These are phyloP conservation scores for Rhabdomys dilectus DNA, from an alignment of 2,113 vertebrate species.

Conservation along the genomic window DNA sequence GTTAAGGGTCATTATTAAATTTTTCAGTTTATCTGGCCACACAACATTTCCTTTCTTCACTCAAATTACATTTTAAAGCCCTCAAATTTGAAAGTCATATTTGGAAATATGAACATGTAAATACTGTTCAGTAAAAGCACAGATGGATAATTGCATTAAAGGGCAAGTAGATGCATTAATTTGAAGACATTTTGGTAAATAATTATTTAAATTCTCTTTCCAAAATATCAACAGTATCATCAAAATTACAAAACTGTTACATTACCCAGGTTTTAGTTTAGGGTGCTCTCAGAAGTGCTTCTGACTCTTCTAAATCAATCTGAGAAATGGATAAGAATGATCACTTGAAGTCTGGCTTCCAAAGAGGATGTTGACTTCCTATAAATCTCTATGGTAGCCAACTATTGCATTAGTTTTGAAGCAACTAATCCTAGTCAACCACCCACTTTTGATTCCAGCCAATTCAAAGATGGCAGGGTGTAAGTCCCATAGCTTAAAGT, in stretches of 20 bases:
- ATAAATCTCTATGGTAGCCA: not conserved
- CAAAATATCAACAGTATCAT: not conserved
- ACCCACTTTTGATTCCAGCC: not conserved
- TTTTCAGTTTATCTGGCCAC: not conserved
- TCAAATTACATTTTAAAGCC: not conserved
- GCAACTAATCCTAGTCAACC: not conserved
- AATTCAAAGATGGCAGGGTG: not conserved
- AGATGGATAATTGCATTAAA: not conserved
- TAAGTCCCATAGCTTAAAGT: not conserved
- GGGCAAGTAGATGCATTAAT: not conserved
- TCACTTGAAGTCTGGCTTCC: not conserved
- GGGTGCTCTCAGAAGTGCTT: not conserved
- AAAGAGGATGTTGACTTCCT: not conserved
- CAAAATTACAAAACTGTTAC: not conserved
- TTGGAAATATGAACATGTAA: not conserved
- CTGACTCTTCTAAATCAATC: not conserved
- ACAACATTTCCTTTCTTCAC: not conserved
- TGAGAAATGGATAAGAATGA: not conserved
- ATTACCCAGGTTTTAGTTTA: not conserved
- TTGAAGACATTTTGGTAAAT: not conserved
- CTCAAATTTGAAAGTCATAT: not conserved
- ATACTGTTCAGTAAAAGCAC: not conserved
- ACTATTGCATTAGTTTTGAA: not conserved
- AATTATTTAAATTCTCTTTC: conserved; percentile 40
- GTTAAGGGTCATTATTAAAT: not conserved